Evolutionary conservation across 2,113 vertebrate species (phyloP).

Genomic region (Reinhardtius hippoglossoides): DNA sequence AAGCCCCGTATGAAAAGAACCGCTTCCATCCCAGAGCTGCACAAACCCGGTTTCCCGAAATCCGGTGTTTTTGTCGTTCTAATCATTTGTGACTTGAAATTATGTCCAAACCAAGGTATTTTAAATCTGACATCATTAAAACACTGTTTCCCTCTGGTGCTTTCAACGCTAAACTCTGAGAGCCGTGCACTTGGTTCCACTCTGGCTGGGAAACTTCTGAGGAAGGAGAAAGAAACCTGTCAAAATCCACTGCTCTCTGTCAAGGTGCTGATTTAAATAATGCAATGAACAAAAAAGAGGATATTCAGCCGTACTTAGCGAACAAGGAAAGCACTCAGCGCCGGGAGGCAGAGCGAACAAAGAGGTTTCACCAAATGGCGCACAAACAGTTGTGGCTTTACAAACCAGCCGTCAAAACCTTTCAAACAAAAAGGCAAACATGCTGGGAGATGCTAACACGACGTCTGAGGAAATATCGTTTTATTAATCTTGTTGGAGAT

Average conservation of each 20-base stretch:
- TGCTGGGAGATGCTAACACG: too few relatives aligned
- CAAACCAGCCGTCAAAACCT: slow-evolving; percentile 19
- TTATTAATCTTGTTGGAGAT: background rate
- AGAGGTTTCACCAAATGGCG: slow-evolving; percentile 44
- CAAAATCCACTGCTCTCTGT: slow-evolving; percentile 16
- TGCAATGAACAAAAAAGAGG: slow-evolving; percentile 33
- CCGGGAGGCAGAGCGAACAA: slow-evolving; percentile 18
- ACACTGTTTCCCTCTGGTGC: background rate
- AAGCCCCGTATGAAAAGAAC: background rate
- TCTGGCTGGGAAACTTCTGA: slow-evolving; percentile 11
- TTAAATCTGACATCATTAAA: slow-evolving; percentile 17
- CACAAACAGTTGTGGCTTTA: slow-evolving; percentile 16
- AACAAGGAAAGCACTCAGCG: slow-evolving; percentile 38
- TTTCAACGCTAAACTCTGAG: slow-evolving; percentile 4
- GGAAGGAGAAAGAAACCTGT: background rate
- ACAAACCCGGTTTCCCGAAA: background rate
- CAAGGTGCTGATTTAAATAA: slow-evolving; percentile 58
- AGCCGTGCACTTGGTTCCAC: too few relatives aligned
- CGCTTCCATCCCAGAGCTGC: background rate
- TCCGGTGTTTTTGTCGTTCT: background rate
- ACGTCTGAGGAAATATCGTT: background rate
- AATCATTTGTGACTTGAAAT: slow-evolving; percentile 21
- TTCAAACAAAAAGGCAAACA: slow-evolving; percentile 37
- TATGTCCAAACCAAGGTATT: background rate
- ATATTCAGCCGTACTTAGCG: slow-evolving; percentile 31